phyloP scores from a whole-genome alignment of 2,888 invertebrate genomes.

The Ectemnius continuus region DNA sequence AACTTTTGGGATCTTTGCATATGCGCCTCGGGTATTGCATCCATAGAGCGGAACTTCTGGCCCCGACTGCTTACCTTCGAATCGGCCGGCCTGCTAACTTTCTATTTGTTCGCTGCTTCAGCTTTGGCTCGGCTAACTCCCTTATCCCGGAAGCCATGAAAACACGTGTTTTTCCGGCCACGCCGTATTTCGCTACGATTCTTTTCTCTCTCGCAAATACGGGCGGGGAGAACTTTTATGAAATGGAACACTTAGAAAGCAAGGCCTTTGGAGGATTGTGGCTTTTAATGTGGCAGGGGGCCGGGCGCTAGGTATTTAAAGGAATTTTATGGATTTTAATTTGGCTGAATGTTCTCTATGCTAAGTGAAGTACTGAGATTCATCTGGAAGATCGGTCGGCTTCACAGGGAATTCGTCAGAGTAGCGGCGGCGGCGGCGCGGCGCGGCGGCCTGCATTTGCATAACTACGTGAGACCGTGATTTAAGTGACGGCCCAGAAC shows the following conservation, averaged over 20 bases:
- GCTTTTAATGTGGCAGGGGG: too few species aligned
- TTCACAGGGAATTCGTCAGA: slow-evolving; percentile 9
- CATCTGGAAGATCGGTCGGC: slow-evolving; percentile 2
- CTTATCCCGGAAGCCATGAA: too few species aligned
- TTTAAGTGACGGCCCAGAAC: slow-evolving; percentile 62
- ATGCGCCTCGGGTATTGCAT: neutral
- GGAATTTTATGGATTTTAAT: too few species aligned
- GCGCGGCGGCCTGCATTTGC: slow-evolving; percentile 57
- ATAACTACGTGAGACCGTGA: slow-evolving; percentile 62
- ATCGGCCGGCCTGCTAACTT: slow-evolving; percentile 16
- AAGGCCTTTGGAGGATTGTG: too few species aligned
- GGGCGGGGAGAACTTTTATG: too few species aligned
- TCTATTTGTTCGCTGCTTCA: slow-evolving; percentile 17
- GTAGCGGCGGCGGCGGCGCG: slow-evolving; percentile 3
- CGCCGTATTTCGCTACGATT: too few species aligned
- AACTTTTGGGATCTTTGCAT: slow-evolving; percentile 34
- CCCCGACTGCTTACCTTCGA: slow-evolving; percentile 10
- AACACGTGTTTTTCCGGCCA: too few species aligned
- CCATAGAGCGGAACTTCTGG: neutral
- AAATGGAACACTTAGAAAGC: too few species aligned
- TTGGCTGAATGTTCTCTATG: too few species aligned
- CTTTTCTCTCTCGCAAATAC: too few species aligned
- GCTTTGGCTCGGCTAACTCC: too few species aligned
- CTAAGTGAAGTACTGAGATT: neutral
- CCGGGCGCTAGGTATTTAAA: too few species aligned